phyloP scores from a whole-genome alignment of 1,140 invertebrate species.

The Drosophila bifasciata region DNA sequence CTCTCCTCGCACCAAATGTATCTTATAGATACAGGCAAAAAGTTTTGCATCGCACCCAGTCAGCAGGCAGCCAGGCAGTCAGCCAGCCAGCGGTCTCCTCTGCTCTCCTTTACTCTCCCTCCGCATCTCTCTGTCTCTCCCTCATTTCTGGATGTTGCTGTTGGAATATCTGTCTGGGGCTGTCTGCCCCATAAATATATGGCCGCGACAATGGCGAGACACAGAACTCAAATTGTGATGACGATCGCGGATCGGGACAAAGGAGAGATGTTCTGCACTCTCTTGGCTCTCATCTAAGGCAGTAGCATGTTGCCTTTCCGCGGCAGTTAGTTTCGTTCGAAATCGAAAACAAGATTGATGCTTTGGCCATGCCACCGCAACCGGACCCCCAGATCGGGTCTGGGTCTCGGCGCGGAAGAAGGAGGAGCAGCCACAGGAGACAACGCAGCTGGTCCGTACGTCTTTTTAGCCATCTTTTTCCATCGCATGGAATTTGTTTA shows the following conservation, averaged over 20 bases:
- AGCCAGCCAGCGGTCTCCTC: not conserved
- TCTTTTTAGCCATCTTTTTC: conserved; percentile 37
- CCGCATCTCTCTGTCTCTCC: not conserved
- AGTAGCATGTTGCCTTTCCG: conserved; percentile 65
- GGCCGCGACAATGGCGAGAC: conserved; percentile 69
- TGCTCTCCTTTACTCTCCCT: not conserved
- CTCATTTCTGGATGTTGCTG: not conserved
- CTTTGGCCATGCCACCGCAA: conserved; percentile 9
- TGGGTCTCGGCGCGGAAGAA: not conserved
- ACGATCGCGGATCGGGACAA: conserved; percentile 53
- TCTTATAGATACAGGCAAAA: conserved; percentile 72
- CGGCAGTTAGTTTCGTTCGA: conserved; percentile 65
- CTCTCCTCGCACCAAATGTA: conserved; percentile 54
- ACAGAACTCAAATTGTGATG: conserved; percentile 45
- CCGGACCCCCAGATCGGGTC: conserved; percentile 24
- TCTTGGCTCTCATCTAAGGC: conserved; percentile 32
- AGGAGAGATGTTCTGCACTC: conserved; percentile 36
- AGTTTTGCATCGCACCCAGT: conserved; percentile 45
- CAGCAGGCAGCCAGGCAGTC: conserved; percentile 14
- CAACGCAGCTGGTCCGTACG: conserved; percentile 60
- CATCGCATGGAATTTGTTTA: conserved; percentile 49
- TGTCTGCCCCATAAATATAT: conserved; percentile 72
- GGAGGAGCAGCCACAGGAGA: conserved; percentile 34
- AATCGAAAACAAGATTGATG: conserved; percentile 81
- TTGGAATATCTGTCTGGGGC: conserved; percentile 32